These are phyloP conservation scores for Edolisoma coerulescens DNA, from an alignment of 2,113 vertebrate species.

Conservation along the genomic window DNA sequence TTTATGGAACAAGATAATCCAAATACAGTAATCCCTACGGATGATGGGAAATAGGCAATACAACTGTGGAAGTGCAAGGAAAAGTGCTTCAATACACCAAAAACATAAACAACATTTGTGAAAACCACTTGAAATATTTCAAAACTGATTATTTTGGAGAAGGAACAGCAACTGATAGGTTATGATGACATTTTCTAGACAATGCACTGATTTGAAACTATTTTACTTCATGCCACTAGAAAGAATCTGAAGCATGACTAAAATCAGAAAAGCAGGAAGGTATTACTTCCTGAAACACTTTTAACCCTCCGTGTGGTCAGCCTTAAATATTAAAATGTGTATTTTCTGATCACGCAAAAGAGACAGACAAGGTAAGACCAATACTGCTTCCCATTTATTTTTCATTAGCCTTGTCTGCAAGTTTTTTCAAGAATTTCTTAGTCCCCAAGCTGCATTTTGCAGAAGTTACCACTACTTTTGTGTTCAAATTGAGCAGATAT, in stretches of 20 bases:
- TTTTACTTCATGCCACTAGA: not conserved
- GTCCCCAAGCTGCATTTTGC: not conserved
- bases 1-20: not conserved
- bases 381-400: not conserved
- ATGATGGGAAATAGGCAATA: not conserved
- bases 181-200: not conserved
- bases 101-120: not conserved
- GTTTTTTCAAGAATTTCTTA: not conserved
- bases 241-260: not conserved
- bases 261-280: not conserved
- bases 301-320: not conserved
- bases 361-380: not conserved
- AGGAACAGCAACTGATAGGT: not conserved
- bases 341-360: not conserved
- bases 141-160: not conserved
- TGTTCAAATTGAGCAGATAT: not conserved
- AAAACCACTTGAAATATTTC: not conserved
- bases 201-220: not conserved
- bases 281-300: not conserved
- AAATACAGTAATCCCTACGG: not conserved
- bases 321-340: not conserved
- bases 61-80: not conserved
- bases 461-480: not conserved
- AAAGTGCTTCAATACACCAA: not conserved
- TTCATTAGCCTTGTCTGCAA: not conserved